phyloP scores from a whole-genome alignment of 2,888 invertebrate genomes.

The Leptopilina drosophilae region DNA sequence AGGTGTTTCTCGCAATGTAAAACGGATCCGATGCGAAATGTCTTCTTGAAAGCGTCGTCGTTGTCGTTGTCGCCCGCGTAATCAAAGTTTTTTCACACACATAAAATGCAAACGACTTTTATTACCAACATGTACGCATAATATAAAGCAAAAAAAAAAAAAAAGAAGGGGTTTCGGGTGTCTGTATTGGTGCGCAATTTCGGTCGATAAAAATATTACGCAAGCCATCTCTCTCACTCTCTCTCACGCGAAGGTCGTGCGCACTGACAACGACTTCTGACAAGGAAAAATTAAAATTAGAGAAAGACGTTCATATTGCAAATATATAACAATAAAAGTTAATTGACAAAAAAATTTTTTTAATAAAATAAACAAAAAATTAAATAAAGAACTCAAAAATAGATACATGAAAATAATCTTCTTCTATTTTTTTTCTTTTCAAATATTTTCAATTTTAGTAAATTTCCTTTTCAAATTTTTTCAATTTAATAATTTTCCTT shows the following conservation, averaged over 20 bases:
- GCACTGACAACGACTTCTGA: constrained; percentile 69
- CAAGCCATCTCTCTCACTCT: constrained; percentile 66
- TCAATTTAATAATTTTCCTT: too few relatives aligned
- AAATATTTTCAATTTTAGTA: too few relatives aligned
- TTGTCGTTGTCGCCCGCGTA: constrained; percentile 30
- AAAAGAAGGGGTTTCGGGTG: not conserved
- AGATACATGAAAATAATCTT: too few relatives aligned
- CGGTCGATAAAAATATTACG: constrained; percentile 75
- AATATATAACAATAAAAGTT: too few relatives aligned
- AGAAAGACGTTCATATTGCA: not conserved
- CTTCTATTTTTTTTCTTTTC: too few relatives aligned
- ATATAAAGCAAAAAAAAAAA: not conserved
- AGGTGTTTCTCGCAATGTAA: constrained; percentile 34
- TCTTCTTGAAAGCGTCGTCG: constrained; percentile 17
- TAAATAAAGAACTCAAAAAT: too few relatives aligned
- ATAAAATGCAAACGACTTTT: not conserved
- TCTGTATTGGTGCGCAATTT: constrained; percentile 63
- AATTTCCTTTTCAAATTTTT: too few relatives aligned
- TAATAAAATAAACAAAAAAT: too few relatives aligned
- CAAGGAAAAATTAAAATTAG: constrained; percentile 44
- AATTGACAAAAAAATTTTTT: too few relatives aligned
- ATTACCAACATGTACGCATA: not conserved
- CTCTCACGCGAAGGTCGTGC: constrained; percentile 71
- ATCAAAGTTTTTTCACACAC: not conserved
- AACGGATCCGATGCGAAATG: constrained; percentile 24